A percentile compares a stretch with the other conserved stretches of the same genome.
Conservation (phyloP, 1,140 invertebrate genomes). For the Sycophaga agraensis region DNA sequence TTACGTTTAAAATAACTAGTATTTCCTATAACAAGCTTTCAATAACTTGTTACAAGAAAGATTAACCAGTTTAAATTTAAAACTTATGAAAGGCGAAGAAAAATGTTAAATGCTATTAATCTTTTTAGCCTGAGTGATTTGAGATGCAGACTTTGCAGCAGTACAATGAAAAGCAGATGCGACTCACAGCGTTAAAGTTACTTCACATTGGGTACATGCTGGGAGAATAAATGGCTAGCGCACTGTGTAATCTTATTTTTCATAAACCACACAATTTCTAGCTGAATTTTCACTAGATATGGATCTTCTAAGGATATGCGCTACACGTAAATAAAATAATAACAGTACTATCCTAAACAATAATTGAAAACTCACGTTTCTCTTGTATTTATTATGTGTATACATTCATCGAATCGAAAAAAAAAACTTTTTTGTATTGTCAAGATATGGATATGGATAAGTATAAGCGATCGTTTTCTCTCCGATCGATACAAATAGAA, state of each 20-base stretch:
- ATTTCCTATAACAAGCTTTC: too few relatives aligned
- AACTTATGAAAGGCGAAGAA: too few relatives aligned
- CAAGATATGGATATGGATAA: constrained; percentile 29
- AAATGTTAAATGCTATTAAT: background rate
- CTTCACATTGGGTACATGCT: constrained; percentile 6
- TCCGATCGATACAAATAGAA: constrained; percentile 18
- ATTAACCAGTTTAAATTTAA: background rate
- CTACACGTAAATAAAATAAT: constrained; percentile 38
- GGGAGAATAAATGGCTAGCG: constrained; percentile 27
- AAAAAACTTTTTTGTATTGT: constrained; percentile 30
- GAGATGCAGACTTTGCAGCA: constrained; percentile 5
- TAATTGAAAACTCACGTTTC: constrained; percentile 40
- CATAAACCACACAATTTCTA: constrained; percentile 50
- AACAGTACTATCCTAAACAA: constrained; percentile 40
- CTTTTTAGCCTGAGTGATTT: constrained; percentile 18
- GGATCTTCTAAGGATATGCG: constrained; percentile 40
- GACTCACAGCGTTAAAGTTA: constrained; percentile 8
- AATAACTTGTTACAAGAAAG: background rate
- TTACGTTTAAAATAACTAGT: background rate
- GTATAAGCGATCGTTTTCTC: constrained; percentile 26
- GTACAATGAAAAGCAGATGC: constrained; percentile 14
- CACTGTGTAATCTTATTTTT: constrained; percentile 52
- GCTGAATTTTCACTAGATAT: constrained; percentile 53
- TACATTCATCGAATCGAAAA: constrained; percentile 39
- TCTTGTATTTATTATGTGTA: constrained; percentile 53